Evolutionary conservation across 2,888 invertebrate species (phyloP).

Genomic region (Cyaniris semiargus): DNA sequence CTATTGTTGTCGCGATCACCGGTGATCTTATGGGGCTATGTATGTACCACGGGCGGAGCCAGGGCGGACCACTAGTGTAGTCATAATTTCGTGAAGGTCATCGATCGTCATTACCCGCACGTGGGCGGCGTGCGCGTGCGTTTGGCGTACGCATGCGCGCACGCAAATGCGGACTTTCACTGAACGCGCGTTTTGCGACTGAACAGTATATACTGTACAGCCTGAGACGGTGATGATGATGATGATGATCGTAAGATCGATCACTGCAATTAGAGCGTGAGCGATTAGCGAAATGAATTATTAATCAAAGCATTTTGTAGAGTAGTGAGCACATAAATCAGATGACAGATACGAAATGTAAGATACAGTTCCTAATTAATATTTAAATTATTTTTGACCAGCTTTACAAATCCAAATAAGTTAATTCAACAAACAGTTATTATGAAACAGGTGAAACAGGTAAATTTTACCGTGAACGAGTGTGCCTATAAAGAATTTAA

Average conservation of each 20-base stretch:
- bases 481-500: no score
- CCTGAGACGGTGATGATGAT: background rate
- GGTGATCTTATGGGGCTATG: no score
- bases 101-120: conserved; percentile 4
- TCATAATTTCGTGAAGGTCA: background rate
- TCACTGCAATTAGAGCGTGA: conserved; percentile 21
- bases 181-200: background rate
- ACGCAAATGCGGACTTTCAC: conserved; percentile 28
- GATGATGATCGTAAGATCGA: background rate
- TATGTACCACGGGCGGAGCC: no score
- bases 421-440: no score
- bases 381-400: no score
- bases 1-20: no score
- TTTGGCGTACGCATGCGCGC: conserved; percentile 15
- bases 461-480: no score
- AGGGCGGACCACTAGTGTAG: no score
- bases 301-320: background rate
- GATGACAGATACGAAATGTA: background rate
- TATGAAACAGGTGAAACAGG: no score
- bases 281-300: background rate
- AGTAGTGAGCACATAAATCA: background rate
- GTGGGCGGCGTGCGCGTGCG: conserved; percentile 10
- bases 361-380: background rate
- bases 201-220: background rate
- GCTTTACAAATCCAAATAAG: no score